A percentile compares a stretch with the other conserved stretches of the same genome.
These are phyloP conservation scores for Amblyteles armatorius DNA, from an alignment of 2,888 invertebrate genomes.

Conservation along the genomic window DNA sequence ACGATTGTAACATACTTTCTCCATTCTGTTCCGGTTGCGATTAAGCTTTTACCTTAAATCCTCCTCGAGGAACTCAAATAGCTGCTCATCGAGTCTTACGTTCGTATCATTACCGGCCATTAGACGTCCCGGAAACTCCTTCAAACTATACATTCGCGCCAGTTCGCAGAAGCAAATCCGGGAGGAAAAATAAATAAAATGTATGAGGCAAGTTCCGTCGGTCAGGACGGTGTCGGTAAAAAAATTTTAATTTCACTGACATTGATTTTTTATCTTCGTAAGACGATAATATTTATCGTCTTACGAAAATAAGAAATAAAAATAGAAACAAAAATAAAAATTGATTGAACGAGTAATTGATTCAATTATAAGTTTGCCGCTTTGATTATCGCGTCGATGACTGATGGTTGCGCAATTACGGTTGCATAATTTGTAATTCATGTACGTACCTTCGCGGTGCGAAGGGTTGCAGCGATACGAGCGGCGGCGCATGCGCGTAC, in stretches of 20 bases:
- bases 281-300: not conserved
- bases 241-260: not conserved
- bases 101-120: slow-evolving; percentile 79
- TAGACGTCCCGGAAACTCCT: slow-evolving; percentile 78
- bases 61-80: slow-evolving; percentile 77
- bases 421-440: not conserved
- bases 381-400: slow-evolving; percentile 5
- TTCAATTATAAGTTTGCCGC: not conserved
- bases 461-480: slow-evolving; percentile 82
- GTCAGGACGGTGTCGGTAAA: not conserved
- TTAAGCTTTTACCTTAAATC: slow-evolving; percentile 78
- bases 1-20: not conserved
- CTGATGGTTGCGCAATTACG: not conserved
- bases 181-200: not conserved
- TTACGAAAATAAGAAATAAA: not conserved
- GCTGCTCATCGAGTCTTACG: slow-evolving; percentile 76
- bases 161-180: slow-evolving; percentile 20
- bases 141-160: slow-evolving; percentile 76
- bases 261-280: too few species aligned
- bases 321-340: not conserved
- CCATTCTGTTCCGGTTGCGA: not conserved
- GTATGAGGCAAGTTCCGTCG: slow-evolving; percentile 13
- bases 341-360: not conserved
- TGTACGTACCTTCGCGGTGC: slow-evolving; percentile 80
- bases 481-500: slow-evolving; percentile 84